Evolutionary conservation across 2,888 invertebrate genomes (phyloP).

Genomic region (Eledone cirrhosa): DNA sequence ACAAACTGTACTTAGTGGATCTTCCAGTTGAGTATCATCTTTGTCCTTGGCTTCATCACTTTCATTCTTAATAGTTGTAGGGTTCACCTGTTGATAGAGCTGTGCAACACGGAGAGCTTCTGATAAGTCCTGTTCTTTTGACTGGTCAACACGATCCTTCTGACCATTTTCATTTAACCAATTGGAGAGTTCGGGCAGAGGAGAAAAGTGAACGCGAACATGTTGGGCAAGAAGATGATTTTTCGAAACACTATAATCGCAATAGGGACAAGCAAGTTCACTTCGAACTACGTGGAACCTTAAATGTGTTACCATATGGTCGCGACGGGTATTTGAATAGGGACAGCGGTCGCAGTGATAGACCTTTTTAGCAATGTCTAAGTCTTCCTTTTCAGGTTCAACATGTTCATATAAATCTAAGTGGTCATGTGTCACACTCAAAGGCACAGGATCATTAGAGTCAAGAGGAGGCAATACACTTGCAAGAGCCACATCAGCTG

Average conservation of each 20-base stretch:
- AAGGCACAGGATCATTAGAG: slow-evolving; percentile 46
- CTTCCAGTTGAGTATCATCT: not conserved
- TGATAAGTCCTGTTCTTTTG: slow-evolving; percentile 50
- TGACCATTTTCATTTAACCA: slow-evolving; percentile 58
- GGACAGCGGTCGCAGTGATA: slow-evolving; percentile 83
- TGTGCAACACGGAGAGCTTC: slow-evolving; percentile 50
- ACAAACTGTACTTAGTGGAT: slow-evolving; percentile 44
- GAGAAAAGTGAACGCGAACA: slow-evolving; percentile 78
- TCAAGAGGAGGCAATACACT: slow-evolving; percentile 54
- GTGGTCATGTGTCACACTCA: slow-evolving; percentile 58
- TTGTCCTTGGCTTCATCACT: not conserved
- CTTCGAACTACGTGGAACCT: slow-evolving; percentile 78
- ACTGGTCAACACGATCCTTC: slow-evolving; percentile 49
- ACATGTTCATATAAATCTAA: slow-evolving; percentile 61
- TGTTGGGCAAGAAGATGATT: slow-evolving; percentile 82
- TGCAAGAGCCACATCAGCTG: slow-evolving; percentile 69
- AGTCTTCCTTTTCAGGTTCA: slow-evolving; percentile 41
- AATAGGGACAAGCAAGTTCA: slow-evolving; percentile 79
- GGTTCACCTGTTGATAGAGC: slow-evolving; percentile 32
- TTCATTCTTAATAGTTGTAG: not conserved
- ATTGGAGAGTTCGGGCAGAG: slow-evolving; percentile 58
- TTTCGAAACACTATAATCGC: slow-evolving; percentile 82
- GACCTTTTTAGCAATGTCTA: slow-evolving; percentile 72
- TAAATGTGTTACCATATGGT: slow-evolving; percentile 79
- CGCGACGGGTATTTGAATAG: slow-evolving; percentile 78